phyloP scores from a whole-genome alignment of 1,140 invertebrate genomes.

The Lasioglossum albipes region DNA sequence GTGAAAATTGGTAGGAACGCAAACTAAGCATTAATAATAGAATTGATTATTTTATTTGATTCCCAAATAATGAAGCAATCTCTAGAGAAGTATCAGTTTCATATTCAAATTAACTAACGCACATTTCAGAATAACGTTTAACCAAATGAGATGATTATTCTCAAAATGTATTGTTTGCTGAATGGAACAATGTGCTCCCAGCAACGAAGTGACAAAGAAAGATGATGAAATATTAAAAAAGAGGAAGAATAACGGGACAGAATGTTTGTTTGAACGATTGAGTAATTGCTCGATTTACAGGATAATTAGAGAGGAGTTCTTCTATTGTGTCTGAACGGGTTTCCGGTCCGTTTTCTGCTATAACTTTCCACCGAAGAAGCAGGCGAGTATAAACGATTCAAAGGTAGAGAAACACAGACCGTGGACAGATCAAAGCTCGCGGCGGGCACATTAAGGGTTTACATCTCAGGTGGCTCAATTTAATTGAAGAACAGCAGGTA shows the following conservation, averaged over 20 bases:
- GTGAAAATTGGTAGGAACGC: too few relatives aligned
- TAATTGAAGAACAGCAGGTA: constrained; percentile 40
- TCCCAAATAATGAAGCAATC: too few relatives aligned
- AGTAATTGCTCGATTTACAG: neutral
- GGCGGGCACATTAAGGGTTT: constrained; percentile 31
- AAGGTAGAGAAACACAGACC: neutral
- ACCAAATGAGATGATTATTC: too few relatives aligned
- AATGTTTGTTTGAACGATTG: neutral
- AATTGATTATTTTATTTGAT: too few relatives aligned
- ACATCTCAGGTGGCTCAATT: constrained; percentile 35
- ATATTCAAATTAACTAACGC: too few relatives aligned
- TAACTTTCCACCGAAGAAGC: neutral
- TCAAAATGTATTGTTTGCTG: too few relatives aligned
- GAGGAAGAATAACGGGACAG: neutral
- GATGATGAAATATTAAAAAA: too few relatives aligned
- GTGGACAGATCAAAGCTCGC: constrained; percentile 19
- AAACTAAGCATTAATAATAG: too few relatives aligned
- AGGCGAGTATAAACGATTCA: constrained; percentile 1
- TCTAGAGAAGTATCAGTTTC: too few relatives aligned
- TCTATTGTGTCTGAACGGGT: neutral
- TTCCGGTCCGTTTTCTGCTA: neutral
- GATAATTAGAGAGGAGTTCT: neutral
- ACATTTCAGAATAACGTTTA: too few relatives aligned
- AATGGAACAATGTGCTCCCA: too few relatives aligned
- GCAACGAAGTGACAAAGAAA: too few relatives aligned